Conservation (phyloP, 2,888 invertebrate species). For the Halocaridina rubra region DNA sequence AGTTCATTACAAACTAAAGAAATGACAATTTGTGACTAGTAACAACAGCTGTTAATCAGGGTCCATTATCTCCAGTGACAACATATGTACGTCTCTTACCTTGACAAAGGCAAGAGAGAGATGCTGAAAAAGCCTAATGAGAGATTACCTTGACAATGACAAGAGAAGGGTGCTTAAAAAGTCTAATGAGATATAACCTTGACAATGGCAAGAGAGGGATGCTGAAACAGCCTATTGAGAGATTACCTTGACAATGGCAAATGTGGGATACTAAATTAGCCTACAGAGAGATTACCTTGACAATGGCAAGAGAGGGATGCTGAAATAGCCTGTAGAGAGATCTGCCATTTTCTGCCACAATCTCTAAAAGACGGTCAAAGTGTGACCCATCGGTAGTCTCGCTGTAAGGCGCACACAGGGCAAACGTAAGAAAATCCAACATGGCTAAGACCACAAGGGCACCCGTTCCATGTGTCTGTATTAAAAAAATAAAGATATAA, state of each 20-base stretch:
- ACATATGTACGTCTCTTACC: no score
- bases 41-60: no score
- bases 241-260: no score
- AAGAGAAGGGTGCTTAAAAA: slow-evolving; percentile 96
- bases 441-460: slow-evolving; percentile 96
- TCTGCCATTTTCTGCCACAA: slow-evolving; percentile 93
- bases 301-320: slow-evolving; percentile 97
- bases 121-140: no score
- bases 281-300: slow-evolving; percentile 75
- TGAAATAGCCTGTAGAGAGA: slow-evolving; percentile 91
- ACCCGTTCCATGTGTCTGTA: slow-evolving; percentile 89
- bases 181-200: slow-evolving; percentile 87
- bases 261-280: no score
- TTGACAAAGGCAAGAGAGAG: no score
- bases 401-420: slow-evolving; percentile 97
- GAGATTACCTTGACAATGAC: slow-evolving; percentile 85
- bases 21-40: no score
- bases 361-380: slow-evolving; percentile 90
- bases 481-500: slow-evolving; percentile 64
- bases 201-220: slow-evolving; percentile 96
- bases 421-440: slow-evolving; percentile 97
- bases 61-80: no score
- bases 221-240: slow-evolving; percentile 92
- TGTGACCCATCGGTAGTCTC: slow-evolving; percentile 98
- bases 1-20: no score